A percentile compares a stretch with the other conserved stretches of the same genome.
Conservation (phyloP, 2,113 vertebrate species). For the Bolborhynchus lineola region DNA sequence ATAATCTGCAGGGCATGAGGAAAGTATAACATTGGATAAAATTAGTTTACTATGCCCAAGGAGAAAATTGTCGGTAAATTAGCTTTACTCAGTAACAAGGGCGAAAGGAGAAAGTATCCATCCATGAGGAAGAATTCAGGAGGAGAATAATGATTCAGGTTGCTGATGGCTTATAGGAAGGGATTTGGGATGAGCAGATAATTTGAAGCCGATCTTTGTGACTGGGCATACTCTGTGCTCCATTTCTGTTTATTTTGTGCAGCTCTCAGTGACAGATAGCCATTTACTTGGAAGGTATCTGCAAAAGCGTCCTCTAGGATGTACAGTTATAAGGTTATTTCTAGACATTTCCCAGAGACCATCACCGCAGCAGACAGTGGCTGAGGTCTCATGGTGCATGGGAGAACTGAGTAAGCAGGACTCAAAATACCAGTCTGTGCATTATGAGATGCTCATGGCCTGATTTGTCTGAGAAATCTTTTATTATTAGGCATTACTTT, state of each 20-base stretch:
- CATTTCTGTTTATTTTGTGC: not conserved
- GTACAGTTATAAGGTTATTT: not conserved
- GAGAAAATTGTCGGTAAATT: not conserved
- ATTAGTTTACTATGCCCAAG: not conserved
- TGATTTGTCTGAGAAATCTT: not conserved
- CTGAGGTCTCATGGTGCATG: not conserved
- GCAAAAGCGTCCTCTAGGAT: not conserved
- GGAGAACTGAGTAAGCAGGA: not conserved
- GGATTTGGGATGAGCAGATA: not conserved
- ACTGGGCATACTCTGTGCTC: not conserved
- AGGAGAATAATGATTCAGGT: not conserved
- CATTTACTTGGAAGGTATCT: not conserved
- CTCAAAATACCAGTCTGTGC: not conserved
- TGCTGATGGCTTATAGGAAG: not conserved
- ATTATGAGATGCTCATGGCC: not conserved
- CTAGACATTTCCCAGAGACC: not conserved
- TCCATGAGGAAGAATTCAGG: not conserved
- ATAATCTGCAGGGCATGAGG: not conserved
- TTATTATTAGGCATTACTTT: not conserved
- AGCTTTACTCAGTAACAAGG: not conserved
- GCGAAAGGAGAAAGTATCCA: not conserved
- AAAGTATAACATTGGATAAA: not conserved
- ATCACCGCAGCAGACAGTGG: not conserved
- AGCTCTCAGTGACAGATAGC: not conserved
- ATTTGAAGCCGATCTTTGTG: not conserved